These are phyloP conservation scores for Tiphia femorata DNA, from an alignment of 2,888 invertebrate species.

Conservation along the genomic window DNA sequence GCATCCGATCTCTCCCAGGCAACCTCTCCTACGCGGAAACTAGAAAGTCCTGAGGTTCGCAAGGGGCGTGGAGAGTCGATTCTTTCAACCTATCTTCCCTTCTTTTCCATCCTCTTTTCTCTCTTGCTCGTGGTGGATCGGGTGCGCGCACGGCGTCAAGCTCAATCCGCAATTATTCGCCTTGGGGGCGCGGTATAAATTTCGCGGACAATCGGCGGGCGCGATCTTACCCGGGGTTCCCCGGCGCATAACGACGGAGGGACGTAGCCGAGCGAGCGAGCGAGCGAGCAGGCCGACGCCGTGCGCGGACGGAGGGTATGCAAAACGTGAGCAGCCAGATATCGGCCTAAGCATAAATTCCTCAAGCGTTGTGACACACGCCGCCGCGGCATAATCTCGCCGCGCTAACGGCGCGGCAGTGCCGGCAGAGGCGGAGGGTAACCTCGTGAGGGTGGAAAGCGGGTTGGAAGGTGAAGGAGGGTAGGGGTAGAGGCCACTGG, in stretches of 20 bases:
- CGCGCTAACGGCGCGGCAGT: conserved; percentile 57
- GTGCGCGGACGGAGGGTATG: conserved; percentile 45
- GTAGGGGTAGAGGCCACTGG: conserved; percentile 5
- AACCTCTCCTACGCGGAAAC: no score
- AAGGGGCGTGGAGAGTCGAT: no score
- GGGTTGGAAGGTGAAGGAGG: conserved; percentile 21
- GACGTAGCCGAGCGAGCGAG: background rate
- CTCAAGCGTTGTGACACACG: conserved; percentile 62
- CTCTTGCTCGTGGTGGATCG: conserved; percentile 52
- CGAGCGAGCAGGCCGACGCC: conserved; percentile 9
- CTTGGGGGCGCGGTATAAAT: conserved; percentile 37
- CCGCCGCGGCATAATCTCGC: conserved; percentile 63
- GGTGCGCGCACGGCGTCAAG: conserved; percentile 30
- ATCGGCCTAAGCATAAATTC: conserved; percentile 68
- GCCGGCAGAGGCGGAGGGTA: conserved; percentile 34
- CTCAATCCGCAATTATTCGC: conserved; percentile 27
- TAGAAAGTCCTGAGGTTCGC: no score
- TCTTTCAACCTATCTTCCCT: background rate
- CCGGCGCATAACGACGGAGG: no score
- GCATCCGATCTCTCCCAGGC: no score
- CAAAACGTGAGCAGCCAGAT: conserved; percentile 58
- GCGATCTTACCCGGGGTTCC: conserved; percentile 37
- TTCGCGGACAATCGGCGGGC: conserved; percentile 28
- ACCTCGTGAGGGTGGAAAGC: no score
- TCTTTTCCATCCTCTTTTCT: conserved; percentile 13